Base-by-base conservation (phyloP, 2,888 invertebrate species). In the Xestobium rufovillosum region DNA sequence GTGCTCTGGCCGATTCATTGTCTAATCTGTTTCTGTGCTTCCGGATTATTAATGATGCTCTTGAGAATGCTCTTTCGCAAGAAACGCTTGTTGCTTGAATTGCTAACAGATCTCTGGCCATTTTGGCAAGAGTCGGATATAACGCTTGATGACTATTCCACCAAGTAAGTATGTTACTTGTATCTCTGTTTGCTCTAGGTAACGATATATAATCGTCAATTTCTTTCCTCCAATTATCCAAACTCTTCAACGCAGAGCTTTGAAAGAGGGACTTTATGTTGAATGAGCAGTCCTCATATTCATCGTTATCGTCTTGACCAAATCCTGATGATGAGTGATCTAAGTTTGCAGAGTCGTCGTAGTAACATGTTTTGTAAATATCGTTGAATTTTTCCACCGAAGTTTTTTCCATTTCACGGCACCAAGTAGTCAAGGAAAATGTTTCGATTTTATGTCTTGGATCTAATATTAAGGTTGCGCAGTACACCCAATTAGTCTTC, bases 401-500 rank as follows among this genome's bases (percentile, higher is more conserved):
- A 8, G 14, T 29, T 25, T 14, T 16, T 35, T 32, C 23, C 9
- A 47, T 14, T 15, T 43, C 38, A 14, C n/a, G 14, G 23, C 43
- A 45, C 48, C 49, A 47, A 4, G 11, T 15, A 23, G 49, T 48
- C 16, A 44, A 19, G 10, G 44, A 29, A 35, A 53, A 53, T 9
- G 45, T 47, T 29, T 51, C 39, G n/a, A 31, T 25, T 34, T 53
- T 53, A 34, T 50, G 51, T 15, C 45, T 38, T 19, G 49, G 47
- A 33, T 54, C 50, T 30, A 51, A 37, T 26, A 52, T 46, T 26
- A 52, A 37, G 17, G 39, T 13, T 4, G 44, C 34, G 33, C 49
- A 51, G 28, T 52, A 53, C 26, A 49, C 41, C 51, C 51, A 53
- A 31, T 53, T 53, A 4, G 34, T n/a, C n/a, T 45, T 33, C 10